Evolutionary conservation across 2,797 vertebrate genomes (phyloP).

Genomic region (Botia kubotai): DNA sequence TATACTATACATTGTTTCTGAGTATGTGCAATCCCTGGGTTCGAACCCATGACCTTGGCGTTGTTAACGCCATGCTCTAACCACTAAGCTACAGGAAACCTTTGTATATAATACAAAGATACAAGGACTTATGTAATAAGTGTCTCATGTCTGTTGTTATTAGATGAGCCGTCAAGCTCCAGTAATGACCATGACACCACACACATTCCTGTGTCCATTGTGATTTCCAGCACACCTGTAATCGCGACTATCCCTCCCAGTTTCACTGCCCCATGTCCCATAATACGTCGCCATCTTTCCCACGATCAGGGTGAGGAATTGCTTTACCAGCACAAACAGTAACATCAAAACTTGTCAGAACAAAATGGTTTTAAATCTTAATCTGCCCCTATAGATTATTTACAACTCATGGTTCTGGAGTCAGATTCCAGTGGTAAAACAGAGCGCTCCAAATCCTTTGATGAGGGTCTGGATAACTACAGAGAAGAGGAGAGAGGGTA

Average conservation of each 20-base stretch:
- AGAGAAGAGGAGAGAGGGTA: constrained; percentile 89
- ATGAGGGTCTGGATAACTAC: constrained; percentile 96
- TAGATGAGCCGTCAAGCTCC: constrained; percentile 95
- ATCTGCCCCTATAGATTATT: constrained; percentile 79
- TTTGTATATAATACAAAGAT: not conserved
- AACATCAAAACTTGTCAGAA: not conserved
- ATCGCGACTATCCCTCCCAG: constrained; percentile 83
- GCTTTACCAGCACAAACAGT: not conserved
- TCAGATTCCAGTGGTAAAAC: constrained; percentile 87
- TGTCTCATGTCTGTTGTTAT: constrained; percentile 38
- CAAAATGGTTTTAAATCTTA: constrained; percentile 8
- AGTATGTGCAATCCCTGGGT: no score
- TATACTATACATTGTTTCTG: no score
- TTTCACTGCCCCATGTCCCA: constrained; percentile 82
- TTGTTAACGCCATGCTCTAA: no score
- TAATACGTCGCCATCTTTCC: constrained; percentile 91
- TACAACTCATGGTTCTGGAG: constrained; percentile 84
- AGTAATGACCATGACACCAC: constrained; percentile 87
- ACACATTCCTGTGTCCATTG: constrained; percentile 87
- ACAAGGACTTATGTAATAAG: no score
- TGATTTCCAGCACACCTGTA: constrained; percentile 85
- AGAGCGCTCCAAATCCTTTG: constrained; percentile 93
- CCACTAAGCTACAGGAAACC: no score
- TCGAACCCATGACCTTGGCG: no score
- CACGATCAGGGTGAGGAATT: constrained; percentile 88